phyloP scores from a whole-genome alignment of 2,797 vertebrate genomes.

The Pampus argenteus region DNA sequence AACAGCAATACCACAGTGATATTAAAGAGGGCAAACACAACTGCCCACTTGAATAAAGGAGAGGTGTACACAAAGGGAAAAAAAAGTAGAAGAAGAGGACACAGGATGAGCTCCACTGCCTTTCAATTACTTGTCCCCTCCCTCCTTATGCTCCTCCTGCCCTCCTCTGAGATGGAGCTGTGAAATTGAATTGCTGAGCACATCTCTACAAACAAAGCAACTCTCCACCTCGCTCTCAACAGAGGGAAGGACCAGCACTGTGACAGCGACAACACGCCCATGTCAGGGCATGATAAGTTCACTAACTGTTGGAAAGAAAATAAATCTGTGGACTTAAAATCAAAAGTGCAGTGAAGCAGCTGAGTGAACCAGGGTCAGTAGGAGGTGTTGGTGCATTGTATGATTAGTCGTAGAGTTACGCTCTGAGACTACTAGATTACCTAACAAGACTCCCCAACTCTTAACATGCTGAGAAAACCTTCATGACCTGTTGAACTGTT shows the following conservation, averaged over 20 bases:
- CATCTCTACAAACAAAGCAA: constrained; percentile 77
- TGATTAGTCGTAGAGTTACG: constrained; percentile 1
- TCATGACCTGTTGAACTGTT: background rate
- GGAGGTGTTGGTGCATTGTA: constrained; percentile 25
- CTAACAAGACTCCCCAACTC: background rate
- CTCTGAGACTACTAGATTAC: no score
- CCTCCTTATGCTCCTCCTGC: constrained; percentile 60
- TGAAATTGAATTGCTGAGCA: constrained; percentile 80
- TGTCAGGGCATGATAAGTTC: constrained; percentile 69
- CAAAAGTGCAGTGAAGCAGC: constrained; percentile 37
- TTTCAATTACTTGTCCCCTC: constrained; percentile 75
- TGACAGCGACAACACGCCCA: constrained; percentile 64
- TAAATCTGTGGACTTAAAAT: constrained; percentile 60
- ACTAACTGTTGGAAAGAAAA: constrained; percentile 65
- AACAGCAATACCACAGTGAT: constrained; percentile 14
- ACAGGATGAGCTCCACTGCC: constrained; percentile 68
- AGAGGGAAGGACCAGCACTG: constrained; percentile 45
- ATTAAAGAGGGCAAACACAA: constrained; percentile 28
- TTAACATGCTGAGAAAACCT: background rate
- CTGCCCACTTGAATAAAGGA: constrained; percentile 17
- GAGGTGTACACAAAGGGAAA: constrained; percentile 30
- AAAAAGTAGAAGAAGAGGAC: constrained; percentile 43
- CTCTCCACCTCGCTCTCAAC: constrained; percentile 64
- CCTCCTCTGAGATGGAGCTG: constrained; percentile 70
- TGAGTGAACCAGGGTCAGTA: constrained; percentile 27